These are phyloP conservation scores for Mesocentrotus franciscanus DNA, from an alignment of 53 echinoderm and acorn worm species.

Conservation along the genomic window DNA sequence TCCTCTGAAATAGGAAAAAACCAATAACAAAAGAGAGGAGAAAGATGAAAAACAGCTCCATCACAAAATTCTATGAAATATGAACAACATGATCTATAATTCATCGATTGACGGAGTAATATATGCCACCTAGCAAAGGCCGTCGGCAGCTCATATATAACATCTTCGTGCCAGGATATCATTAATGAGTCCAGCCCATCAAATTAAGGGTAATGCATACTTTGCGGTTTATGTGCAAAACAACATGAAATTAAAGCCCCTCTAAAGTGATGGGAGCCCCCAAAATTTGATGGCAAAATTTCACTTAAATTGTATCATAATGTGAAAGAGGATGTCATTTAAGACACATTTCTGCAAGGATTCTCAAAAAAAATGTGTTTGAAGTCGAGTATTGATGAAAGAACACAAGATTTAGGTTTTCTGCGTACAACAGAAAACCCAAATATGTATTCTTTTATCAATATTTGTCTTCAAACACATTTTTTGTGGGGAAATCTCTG, in stretches of 20 bases:
- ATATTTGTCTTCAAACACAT: too few species aligned
- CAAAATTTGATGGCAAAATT: too few species aligned
- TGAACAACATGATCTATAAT: not conserved
- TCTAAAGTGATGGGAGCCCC: too few species aligned
- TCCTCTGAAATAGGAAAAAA: conserved; percentile 48
- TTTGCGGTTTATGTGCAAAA: not conserved
- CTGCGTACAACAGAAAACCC: too few species aligned
- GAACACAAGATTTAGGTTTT: too few species aligned
- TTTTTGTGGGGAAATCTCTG: too few species aligned
- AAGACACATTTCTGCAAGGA: too few species aligned
- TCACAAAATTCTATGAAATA: not conserved
- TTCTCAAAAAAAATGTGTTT: too few species aligned
- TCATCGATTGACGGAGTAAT: not conserved
- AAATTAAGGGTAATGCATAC: not conserved
- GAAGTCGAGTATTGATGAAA: too few species aligned
- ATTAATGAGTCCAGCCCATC: not conserved
- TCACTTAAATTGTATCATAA: too few species aligned
- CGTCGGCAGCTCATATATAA: not conserved
- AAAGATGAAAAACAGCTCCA: not conserved
- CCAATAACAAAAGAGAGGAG: not conserved
- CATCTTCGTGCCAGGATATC: not conserved
- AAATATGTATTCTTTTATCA: too few species aligned
- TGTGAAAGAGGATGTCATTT: too few species aligned
- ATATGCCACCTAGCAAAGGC: not conserved
- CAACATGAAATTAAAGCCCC: not conserved